Evolutionary conservation across 2,113 vertebrate species (phyloP).

Genomic region (Lanius ludovicianus): DNA sequence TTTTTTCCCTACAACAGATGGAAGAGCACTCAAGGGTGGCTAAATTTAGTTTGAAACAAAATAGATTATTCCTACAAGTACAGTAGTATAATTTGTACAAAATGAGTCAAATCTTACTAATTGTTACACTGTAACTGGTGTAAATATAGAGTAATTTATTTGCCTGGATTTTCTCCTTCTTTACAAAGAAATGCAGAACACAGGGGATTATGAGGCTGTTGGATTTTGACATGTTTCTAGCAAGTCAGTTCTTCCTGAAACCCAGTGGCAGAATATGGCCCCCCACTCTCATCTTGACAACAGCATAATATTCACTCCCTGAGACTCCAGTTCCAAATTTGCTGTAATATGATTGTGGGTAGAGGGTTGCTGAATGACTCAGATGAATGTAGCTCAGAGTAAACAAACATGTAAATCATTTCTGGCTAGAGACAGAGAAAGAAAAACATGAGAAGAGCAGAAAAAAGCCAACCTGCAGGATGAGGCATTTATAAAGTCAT

Average conservation of each 20-base stretch:
- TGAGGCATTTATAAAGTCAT: neutral
- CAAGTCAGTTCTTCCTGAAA: neutral
- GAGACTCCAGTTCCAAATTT: slow-evolving; percentile 30
- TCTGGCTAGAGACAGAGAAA: neutral
- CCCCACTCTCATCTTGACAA: neutral
- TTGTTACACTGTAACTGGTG: slow-evolving; percentile 7
- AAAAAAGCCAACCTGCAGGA: neutral
- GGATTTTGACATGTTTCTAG: neutral
- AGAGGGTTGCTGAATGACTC: slow-evolving; percentile 67
- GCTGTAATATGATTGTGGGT: slow-evolving; percentile 45
- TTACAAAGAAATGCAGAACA: neutral
- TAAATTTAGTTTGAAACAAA: slow-evolving; percentile 60
- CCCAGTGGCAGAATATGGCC: neutral
- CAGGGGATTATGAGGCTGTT: neutral
- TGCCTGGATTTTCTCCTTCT: neutral
- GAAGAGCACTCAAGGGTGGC: slow-evolving; percentile 37
- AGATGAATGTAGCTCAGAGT: slow-evolving; percentile 65
- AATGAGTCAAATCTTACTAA: slow-evolving; percentile 40
- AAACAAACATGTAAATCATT: slow-evolving; percentile 72
- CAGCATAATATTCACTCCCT: neutral
- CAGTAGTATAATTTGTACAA: slow-evolving; percentile 15
- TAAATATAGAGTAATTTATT: slow-evolving; percentile 35
- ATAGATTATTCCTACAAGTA: slow-evolving; percentile 51
- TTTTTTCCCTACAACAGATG: slow-evolving; percentile 37
- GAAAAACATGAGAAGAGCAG: neutral